Evolutionary conservation across 1,140 invertebrate genomes (phyloP), one percentile per base, ranked within the genome.

Genomic region (Sitophilus oryzae): DNA sequence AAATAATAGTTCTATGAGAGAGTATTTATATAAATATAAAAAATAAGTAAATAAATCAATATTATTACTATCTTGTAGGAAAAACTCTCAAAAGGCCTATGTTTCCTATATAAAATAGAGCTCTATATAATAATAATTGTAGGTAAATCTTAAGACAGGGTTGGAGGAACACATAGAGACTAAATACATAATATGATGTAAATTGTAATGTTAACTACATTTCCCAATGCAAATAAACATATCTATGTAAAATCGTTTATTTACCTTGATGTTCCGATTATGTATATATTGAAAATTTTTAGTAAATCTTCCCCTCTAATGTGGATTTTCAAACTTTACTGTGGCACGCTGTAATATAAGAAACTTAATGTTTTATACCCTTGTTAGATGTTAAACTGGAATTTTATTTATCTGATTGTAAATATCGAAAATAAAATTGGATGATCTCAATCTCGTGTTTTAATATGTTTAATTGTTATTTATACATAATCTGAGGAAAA

Each of bases 351-450:
- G 21, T 5, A 42, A 18, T 19, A 42, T 9, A 42, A 19, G 11
- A 20, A 42, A 42, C 40, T 19, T 42, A 42, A 42, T 42, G 40
- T 42, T 42, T 42, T 42, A 19, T 42, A 42, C 40, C 40, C 40
- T 42, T 42, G 40, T 42, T 42, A 42, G 40, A 20, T 42, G 18
- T 42, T 42, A 42, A 42, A 18, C 9, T 38, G 8, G 19, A 42
- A 20, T 42, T 42, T 42, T 42, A 42, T 42, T 42, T 18, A 42
- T 9, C 15, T 42, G 15, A 19, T 9, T 42, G 40, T 42, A 42
- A 42, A 42, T 42, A 42, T 9, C 1, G 16, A 42, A 9, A 42
- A 42, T 42, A 42, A 42, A 40, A 19, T 9, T 11, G 18, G 25
- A 5, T 30, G 25, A 30, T 30, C 25, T 30, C 25, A 30, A 30